Base-by-base conservation (phyloP, 1,140 invertebrate genomes). In the Drosophila littoralis region DNA sequence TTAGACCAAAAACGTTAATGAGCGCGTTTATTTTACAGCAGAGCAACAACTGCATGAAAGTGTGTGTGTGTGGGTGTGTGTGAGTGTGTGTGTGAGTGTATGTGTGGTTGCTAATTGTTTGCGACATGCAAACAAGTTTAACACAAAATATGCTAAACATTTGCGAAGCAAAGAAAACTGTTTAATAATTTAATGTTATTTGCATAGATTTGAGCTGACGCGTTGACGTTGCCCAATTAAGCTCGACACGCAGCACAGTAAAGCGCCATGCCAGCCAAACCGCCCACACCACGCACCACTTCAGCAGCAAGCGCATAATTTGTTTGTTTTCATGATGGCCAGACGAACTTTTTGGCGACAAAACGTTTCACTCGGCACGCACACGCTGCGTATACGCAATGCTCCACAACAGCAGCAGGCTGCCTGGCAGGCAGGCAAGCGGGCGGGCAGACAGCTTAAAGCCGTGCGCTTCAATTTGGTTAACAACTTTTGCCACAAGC, bases 111-210 rank as follows among this genome's bases (percentile, higher is more conserved):
- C 84, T 88, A 86, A 86, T 86, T 86, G 83, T 86, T 86, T 86
- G 83, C 79, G 80, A 79, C 83, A 86, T 79, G 83, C 83, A 86
- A 86, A 86, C 79, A 86, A 86, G 82, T 86, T 86, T 83, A 69
- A 77, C 79, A 75, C 69, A 88, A 88, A 86, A 88, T 88, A 86
- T 86, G 83, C 84, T 86, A 86, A 86, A 88, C 63, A 79, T 75
- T 79, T 65, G 51, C 36, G 22, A 69, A 22, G 46, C 54, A 58
- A 77, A 66, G 69, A 83, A 86, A 79, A 77, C 78, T 77, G 77
- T 83, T 86, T 86, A 69, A 86, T 79, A 86, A 86, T 83, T 86
- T 88, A 86, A 88, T 86, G 80, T 88, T 71, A 86, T 88, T 86
- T 82, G 83, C 83, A 82, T 84, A 84, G 81, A 84, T 81, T 84